A percentile compares a stretch with the other conserved stretches of the same genome.
These are phyloP conservation scores for Nyctibius grandis DNA, from an alignment of 2,797 vertebrate species.

Conservation along the genomic window DNA sequence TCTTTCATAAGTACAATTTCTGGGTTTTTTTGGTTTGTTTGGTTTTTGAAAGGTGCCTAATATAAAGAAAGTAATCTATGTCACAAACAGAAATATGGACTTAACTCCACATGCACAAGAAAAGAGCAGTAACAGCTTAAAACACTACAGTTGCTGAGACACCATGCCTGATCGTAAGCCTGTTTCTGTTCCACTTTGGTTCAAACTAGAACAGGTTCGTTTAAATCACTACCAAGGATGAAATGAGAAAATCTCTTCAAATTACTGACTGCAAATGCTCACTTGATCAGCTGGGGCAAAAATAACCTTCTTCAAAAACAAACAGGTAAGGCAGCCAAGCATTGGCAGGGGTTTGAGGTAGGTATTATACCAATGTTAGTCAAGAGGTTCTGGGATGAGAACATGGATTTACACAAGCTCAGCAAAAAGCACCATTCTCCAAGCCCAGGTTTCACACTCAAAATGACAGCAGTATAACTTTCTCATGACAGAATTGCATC, in stretches of 20 bases:
- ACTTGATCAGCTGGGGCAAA: neutral
- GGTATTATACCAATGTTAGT: neutral
- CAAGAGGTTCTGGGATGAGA: neutral
- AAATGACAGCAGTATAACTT: neutral
- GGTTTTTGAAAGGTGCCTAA: neutral
- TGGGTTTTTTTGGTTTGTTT: neutral
- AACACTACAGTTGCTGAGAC: neutral
- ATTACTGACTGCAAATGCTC: neutral
- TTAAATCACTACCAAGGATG: neutral
- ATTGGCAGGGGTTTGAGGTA: neutral
- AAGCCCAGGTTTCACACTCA: neutral
- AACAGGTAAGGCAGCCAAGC: neutral
- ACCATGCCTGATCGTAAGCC: neutral
- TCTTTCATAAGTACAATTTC: neutral
- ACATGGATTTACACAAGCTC: neutral
- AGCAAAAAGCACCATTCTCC: neutral
- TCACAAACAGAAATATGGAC: neutral
- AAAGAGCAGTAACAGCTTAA: neutral
- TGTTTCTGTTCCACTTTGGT: neutral
- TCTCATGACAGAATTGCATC: neutral
- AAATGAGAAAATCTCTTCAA: neutral
- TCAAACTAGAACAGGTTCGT: neutral
- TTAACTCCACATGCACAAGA: neutral
- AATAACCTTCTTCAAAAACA: neutral
- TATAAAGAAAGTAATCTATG: neutral